Evolutionary conservation across 2,797 vertebrate genomes (phyloP), one percentile per base, ranked within the genome.

Genomic region (Antennarius maculatus): DNA sequence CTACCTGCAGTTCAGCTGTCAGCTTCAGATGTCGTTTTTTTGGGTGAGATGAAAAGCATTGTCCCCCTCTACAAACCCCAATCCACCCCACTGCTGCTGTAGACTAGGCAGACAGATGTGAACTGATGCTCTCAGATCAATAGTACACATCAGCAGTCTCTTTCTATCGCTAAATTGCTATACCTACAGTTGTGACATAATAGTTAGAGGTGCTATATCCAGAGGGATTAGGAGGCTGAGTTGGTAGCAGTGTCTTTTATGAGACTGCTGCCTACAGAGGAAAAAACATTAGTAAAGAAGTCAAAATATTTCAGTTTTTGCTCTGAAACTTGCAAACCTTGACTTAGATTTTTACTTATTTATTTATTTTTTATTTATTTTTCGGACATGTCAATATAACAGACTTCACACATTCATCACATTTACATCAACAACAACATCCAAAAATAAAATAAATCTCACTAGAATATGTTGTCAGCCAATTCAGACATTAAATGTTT

Each of bases 71-170:
- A 5, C 31, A 34, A 5, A 34, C 31, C 31, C 31, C 5, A 34
- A 5, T 8, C 31, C 7, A 34, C 31, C 31, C 31, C 31, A 1
- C 31, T 5, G 39, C 65, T 56, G 63, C 49, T 63, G 66, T 71
- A 55, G 73, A 74, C 17, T 1, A 62, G 67, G 61, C 65, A 64
- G 57, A 63, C 66, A 81, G 75, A 71, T 79, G 71, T 72, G 71
- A 85, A 81, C 69, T 52, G 61, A 70, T 83, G 80, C 71, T 74
- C 64, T 72, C 27, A 79, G 82, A 88, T 84, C 85, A 87, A 79
- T 81, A 79, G 49, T 77, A 66, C 80, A 63, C 54, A 68, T 67
- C 72, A 58, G 41, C 23, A 41, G 49, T 28, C 54, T 18, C 23
- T 74, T 71, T 76, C 66, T 82, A 70, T 54, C 51, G 68, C 63